A percentile compares a stretch with the other conserved stretches of the same genome.
phyloP scores from a whole-genome alignment of 2,888 invertebrate genomes.

The Amorpha juglandis region DNA sequence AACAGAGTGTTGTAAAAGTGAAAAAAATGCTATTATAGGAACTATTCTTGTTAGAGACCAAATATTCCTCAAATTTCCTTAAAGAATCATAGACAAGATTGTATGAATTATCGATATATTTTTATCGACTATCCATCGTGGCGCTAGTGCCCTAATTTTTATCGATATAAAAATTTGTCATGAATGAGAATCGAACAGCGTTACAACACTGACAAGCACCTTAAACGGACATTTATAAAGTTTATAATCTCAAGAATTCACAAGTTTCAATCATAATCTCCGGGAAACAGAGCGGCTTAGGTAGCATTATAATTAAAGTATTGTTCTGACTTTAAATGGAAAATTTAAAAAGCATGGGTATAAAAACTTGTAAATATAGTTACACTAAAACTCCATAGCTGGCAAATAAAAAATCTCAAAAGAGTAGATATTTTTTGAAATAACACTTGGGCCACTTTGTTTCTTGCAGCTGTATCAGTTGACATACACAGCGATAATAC shows the following conservation, averaged over 20 bases:
- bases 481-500: neutral
- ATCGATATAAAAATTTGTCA: slow-evolving; percentile 10
- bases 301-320: no score
- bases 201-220: slow-evolving; percentile 1
- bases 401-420: no score
- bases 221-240: slow-evolving; percentile 12
- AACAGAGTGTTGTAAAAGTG: no score
- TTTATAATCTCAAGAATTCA: slow-evolving; percentile 13
- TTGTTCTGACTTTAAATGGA: no score
- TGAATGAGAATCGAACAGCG: slow-evolving; percentile 14
- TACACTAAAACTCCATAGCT: no score
- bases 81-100: no score
- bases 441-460: neutral
- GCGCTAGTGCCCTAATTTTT: neutral
- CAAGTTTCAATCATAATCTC: neutral
- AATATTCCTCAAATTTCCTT: no score
- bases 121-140: neutral
- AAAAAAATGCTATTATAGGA: no score
- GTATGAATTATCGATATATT: neutral
- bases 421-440: neutral
- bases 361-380: no score
- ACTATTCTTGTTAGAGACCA: no score
- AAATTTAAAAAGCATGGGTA: no score
- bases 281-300: neutral
- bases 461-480: neutral